Evolutionary conservation across 2,888 invertebrate species (phyloP).

Genomic region (Drosophila mimetica): DNA sequence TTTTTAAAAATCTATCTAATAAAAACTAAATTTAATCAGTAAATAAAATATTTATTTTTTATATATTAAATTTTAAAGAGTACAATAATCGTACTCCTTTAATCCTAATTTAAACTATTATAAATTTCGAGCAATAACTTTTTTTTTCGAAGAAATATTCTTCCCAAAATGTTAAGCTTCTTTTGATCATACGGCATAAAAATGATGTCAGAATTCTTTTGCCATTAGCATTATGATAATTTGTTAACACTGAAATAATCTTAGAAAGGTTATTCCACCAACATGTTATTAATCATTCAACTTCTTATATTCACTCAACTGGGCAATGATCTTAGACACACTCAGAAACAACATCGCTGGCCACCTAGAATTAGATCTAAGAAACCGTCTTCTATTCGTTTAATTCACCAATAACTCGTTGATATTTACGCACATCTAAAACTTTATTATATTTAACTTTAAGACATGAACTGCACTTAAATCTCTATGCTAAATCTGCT

Average conservation of each 20-base stretch:
- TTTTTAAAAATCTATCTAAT: too few species aligned
- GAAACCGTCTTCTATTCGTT: not conserved
- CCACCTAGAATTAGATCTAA: conserved; percentile 1
- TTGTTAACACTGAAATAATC: not conserved
- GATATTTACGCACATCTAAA: conserved; percentile 13
- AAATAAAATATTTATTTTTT: too few species aligned
- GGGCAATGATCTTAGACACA: conserved; percentile 20
- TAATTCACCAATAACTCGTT: conserved; percentile 9
- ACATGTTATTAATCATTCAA: conserved; percentile 10
- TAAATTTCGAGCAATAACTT: too few species aligned
- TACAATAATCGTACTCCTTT: too few species aligned
- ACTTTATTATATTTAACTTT: not conserved
- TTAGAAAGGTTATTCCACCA: conserved; percentile 4
- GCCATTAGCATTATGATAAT: not conserved
- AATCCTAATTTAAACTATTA: too few species aligned
- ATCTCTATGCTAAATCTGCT: conserved; percentile 27
- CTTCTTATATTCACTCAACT: conserved; percentile 25
- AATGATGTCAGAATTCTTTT: conserved; percentile 17
- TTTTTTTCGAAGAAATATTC: too few species aligned
- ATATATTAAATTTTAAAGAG: too few species aligned
- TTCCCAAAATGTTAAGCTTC: not conserved
- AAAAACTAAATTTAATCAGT: too few species aligned
- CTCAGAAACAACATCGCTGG: not conserved
- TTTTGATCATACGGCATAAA: not conserved
- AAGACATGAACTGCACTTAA: conserved; percentile 5